Percentiles rank a stretch among this genome's conserved stretches.
Evolutionary conservation across 2,888 invertebrate species (phyloP).

Genomic region (Drosophila histrio): DNA sequence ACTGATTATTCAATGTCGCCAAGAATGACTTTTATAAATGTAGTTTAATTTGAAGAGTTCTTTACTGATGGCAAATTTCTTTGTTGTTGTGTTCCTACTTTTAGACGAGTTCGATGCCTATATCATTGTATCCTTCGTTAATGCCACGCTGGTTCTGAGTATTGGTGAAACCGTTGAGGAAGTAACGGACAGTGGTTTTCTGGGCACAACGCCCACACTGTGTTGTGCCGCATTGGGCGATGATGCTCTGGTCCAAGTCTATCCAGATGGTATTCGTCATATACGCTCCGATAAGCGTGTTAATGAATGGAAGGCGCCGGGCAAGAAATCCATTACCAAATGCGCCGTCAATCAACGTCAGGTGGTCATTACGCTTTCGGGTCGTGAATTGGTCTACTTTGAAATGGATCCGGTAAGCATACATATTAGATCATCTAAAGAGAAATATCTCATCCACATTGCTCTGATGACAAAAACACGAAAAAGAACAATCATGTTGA

Average conservation of each 20-base stretch:
- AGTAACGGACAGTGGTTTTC: conserved; percentile 99
- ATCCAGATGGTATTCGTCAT: conserved; percentile 99
- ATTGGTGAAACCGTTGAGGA: conserved; percentile 99
- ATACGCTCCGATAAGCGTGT: conserved; percentile 99
- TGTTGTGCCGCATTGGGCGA: conserved; percentile 98
- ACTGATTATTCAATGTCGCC: conserved; percentile 79
- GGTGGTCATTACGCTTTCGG: conserved; percentile 98
- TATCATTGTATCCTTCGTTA: conserved; percentile 99
- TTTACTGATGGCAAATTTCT: conserved; percentile 21
- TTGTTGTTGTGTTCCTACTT: conserved; percentile 53
- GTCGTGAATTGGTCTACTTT: conserved; percentile 99
- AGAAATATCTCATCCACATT: conserved; percentile 4
- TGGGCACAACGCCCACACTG: conserved; percentile 99
- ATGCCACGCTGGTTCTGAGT: conserved; percentile 98
- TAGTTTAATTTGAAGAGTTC: background rate
- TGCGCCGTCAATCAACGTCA: conserved; percentile 99
- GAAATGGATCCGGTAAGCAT: conserved; percentile 98
- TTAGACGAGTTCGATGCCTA: conserved; percentile 91
- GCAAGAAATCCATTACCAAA: conserved; percentile 97
- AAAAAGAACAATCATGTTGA: conserved; percentile 83
- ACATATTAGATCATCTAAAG: background rate
- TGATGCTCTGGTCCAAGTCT: conserved; percentile 99
- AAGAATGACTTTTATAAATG: conserved; percentile 7
- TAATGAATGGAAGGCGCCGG: conserved; percentile 99
- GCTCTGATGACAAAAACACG: conserved; percentile 83